Evolutionary conservation across 53 echinoderm and acorn worm genomes (phyloP).

Genomic region (Zoroaster sp.): DNA sequence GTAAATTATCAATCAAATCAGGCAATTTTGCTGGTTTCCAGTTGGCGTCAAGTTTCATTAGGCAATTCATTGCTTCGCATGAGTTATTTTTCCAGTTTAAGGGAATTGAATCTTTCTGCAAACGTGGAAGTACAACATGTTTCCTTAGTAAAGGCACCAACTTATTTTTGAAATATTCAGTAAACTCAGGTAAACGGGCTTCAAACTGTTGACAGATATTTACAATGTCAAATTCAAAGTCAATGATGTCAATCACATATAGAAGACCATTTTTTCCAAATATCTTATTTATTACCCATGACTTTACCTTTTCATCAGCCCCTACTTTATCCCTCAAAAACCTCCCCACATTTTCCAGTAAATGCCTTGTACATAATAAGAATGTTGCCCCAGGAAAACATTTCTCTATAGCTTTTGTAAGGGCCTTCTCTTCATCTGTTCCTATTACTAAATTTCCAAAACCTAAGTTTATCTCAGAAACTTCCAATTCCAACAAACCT

Average conservation of each 20-base stretch:
- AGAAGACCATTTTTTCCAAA: neutral
- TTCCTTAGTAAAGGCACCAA: neutral
- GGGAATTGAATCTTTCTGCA: neutral
- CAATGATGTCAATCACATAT: neutral
- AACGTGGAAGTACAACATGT: neutral
- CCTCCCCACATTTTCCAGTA: neutral
- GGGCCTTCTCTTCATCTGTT: neutral
- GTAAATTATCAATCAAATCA: neutral
- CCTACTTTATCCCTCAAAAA: neutral
- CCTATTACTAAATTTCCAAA: too few relatives aligned
- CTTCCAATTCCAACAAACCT: neutral
- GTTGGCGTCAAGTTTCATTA: neutral
- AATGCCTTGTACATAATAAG: neutral
- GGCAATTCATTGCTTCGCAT: neutral
- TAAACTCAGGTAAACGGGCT: neutral
- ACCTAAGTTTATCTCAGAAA: too few relatives aligned
- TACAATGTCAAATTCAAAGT: neutral
- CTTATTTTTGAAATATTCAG: neutral
- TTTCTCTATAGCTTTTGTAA: neutral
- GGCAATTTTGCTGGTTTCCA: neutral
- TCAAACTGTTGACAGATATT: neutral
- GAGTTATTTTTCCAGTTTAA: neutral
- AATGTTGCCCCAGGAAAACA: neutral
- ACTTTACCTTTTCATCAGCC: neutral
- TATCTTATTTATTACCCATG: neutral